Evolutionary conservation across 2,797 vertebrate genomes (phyloP), one percentile per base, ranked within the genome.

Genomic region (Apogon hyalosoma): DNA sequence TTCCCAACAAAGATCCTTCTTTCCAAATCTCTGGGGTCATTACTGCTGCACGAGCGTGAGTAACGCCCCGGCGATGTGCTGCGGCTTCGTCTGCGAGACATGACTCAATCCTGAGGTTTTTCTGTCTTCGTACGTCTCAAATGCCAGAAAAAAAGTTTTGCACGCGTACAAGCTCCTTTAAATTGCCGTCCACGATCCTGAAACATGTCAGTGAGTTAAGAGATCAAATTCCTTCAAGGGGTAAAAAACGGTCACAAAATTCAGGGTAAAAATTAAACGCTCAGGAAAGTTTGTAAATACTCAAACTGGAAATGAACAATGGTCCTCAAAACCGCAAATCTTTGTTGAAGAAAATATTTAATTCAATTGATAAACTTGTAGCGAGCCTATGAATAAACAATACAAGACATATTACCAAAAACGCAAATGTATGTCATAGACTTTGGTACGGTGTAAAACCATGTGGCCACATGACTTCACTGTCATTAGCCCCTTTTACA

Each of bases 1-100:
- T 94, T 96, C 84, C 95, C 95, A 74, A 98, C 93, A 95, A 95
- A 97, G 95, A 97, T 93, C 89, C 96, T 90, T 91, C 96, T 93
- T 82, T 96, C 95, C 94, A 96, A 93, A 90, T 96, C 95, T 70
- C 91, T 89, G 2, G 95, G 96, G 69, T 96, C 92, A 85, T 91
- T 96, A 88, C 93, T 96, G 94, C 94, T 94, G 91, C 94, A 95
- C 79, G 87, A 84, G 58, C 91, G 92, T 15, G 90, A 79, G 52
- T 36, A 86, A 14, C 72, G 76, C 14, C 66, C 77, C 1, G 87
- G 86, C 0, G 93, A 89, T 52, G 93, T 55, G 54, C 92, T 95
- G 89, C 87, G 90, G 85, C 89, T 96, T 93, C 94, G 93, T 94
- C 94, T 91, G 88, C 91, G 93, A 89, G 95, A 95, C 94, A 96